Evolutionary conservation across 2,888 invertebrate species (phyloP), one percentile per base, ranked within the genome.

Genomic region (Agrochola lota): DNA sequence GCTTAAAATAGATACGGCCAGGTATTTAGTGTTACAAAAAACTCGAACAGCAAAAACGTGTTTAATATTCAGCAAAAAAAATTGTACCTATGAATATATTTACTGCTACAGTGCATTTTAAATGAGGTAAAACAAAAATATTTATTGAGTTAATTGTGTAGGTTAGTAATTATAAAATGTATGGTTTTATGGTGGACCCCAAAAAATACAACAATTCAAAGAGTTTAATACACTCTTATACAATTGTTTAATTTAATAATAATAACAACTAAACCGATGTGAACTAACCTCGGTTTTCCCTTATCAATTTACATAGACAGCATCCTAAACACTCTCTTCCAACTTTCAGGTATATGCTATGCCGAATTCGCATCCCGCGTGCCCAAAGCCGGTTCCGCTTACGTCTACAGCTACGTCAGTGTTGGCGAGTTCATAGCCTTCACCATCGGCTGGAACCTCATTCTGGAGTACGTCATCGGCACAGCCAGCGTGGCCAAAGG

Each of bases 391-490:
- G 99, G 99, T 0, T 99, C 99, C 0, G 99, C 99, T 0, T 99
- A 99, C 92, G 97, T 99, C 0, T 99, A 99, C 96, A 99, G 98
- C 91, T 99, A 99, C 93, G 98, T 99, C 15, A 98, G 98, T 78
- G 98, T 99, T 9, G 99, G 99, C 0, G 99, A 99, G 96, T 98
- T 99, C 91, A 97, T 98, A 66, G 99, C 99, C 2, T 99, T 99
- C 94, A 97, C 98, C 60, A 99, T 99, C 90, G 99, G 99, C 43
- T 99, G 99, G 99, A 99, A 99, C 95, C 97, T 99, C 69, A 98
- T 99, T 87, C 93, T 99, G 91, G 99, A 99, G 94, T 99, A 99
- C 94, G 97, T 98, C 26, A 98, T 99, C 80, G 99, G 98, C 46
- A 97, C 98, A 0, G 98, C 98, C 35, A 98, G 98, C 90, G 98